Evolutionary conservation across 2,113 vertebrate genomes (phyloP).

Genomic region (Syngnathus scovelli): DNA sequence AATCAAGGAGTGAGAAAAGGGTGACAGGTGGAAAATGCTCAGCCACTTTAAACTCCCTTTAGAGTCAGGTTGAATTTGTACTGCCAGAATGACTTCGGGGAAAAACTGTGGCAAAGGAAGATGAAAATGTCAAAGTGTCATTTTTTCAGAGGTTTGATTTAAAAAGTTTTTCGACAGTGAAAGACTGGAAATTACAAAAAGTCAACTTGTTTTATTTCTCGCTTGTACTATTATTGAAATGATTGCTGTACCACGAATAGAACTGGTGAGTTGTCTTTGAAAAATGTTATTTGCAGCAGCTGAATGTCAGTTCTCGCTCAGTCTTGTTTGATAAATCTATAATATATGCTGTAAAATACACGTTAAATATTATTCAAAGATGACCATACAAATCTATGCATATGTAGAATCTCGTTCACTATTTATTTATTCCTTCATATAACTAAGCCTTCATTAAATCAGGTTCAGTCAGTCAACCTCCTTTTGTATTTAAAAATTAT

Average conservation of each 20-base stretch:
- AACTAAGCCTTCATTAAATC: not conserved
- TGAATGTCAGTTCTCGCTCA: constrained; percentile 22
- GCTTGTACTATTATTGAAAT: constrained; percentile 29
- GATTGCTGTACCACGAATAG: constrained; percentile 19
- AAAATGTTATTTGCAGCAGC: constrained; percentile 26
- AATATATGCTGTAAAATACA: not conserved
- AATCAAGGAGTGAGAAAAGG: constrained; percentile 42
- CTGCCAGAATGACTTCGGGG: constrained; percentile 59
- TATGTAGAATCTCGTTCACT: not conserved
- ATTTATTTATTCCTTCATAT: not conserved
- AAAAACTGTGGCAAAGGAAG: constrained; percentile 44
- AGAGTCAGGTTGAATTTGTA: constrained; percentile 61
- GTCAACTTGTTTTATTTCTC: constrained; percentile 18
- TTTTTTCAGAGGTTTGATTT: constrained; percentile 44
- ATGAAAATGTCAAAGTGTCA: constrained; percentile 66
- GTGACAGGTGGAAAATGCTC: constrained; percentile 65
- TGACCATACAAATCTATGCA: not conserved
- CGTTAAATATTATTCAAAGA: no score
- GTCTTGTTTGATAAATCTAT: constrained; percentile 40
- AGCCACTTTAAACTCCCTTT: constrained; percentile 49
- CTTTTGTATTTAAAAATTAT: not conserved
- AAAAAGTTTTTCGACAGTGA: constrained; percentile 48
- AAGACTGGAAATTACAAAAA: constrained; percentile 34
- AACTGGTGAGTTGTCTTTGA: not conserved
- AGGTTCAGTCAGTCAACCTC: not conserved